Base-by-base conservation (phyloP, 2,888 invertebrate genomes). In the Xylocampa areola region DNA sequence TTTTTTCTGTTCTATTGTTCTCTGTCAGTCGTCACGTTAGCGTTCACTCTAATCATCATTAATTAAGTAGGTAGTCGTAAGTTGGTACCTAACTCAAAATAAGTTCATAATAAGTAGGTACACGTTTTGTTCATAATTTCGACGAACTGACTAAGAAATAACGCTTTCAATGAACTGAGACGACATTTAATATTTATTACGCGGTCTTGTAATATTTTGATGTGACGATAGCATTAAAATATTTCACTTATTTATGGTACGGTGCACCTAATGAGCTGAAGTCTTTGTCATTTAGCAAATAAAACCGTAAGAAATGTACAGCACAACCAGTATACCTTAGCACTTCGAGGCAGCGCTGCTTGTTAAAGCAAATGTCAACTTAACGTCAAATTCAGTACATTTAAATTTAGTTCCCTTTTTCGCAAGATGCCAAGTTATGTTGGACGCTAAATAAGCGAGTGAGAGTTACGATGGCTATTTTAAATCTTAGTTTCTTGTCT, bases 101-200 rank as follows among this genome's bases (percentile, higher is more conserved):
- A n/a, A n/a, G n/a, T n/a, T n/a, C n/a, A n/a, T n/a, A n/a, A n/a
- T n/a, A n/a, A n/a, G n/a, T n/a, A n/a, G n/a, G n/a, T n/a, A n/a
- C n/a, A n/a, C n/a, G n/a, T n/a, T n/a, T n/a, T n/a, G n/a, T n/a
- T n/a, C n/a, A n/a, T n/a, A n/a, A 45, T 45, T 47, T 37, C 36
- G 41, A 10, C 14, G 36, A 25, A 32, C 17, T 74, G 75, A 71
- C 57, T 71, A 65, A 73, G 52, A 55, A 49, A 54, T 40, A 54
- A 67, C 57, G 43, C 55, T 35, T 50, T 37, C 27, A 59, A 62
- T 65, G 65, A 73, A 54, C 45, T 16, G 32, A 37, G 54, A 30
- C 33, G 74, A 70, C 73, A 45, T 55, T 52, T 64, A 16, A 57
- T 66, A 73, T 74, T 71, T 73, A 73, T 71, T 59, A 23, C 59